Conservation (phyloP, 2,797 vertebrate genomes). For the Enoplosus armatus region DNA sequence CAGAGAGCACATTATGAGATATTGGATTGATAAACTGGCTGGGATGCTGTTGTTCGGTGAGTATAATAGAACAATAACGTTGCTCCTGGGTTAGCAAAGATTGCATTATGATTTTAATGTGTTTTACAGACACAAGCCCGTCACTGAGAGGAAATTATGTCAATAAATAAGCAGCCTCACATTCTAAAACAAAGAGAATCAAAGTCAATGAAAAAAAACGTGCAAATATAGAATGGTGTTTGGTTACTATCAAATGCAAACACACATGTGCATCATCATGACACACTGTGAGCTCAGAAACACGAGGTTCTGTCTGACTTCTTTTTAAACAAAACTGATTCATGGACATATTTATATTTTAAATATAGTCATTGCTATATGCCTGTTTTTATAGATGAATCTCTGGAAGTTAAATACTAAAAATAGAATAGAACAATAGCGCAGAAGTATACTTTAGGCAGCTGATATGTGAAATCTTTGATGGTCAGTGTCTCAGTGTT, state of each 20-base stretch:
- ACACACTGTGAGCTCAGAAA: slow-evolving; percentile 1
- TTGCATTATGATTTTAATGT: slow-evolving; percentile 85
- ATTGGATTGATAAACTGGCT: slow-evolving; percentile 84
- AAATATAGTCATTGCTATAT: not conserved
- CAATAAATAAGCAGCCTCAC: slow-evolving; percentile 80
- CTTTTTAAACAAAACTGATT: not conserved
- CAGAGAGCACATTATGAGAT: slow-evolving; percentile 84
- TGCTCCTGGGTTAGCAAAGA: slow-evolving; percentile 83
- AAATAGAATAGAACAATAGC: not conserved
- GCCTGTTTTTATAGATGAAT: not conserved
- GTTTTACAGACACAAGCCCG: slow-evolving; percentile 79
- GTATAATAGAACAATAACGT: slow-evolving; percentile 84
- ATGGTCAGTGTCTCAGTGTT: slow-evolving; percentile 11
- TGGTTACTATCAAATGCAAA: slow-evolving; percentile 51
- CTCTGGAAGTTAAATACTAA: not conserved
- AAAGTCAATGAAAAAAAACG: slow-evolving; percentile 59
- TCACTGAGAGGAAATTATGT: slow-evolving; percentile 81
- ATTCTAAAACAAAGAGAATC: slow-evolving; percentile 79
- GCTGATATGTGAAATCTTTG: not conserved
- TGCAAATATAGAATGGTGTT: slow-evolving; percentile 43
- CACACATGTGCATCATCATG: not conserved
- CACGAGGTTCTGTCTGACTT: slow-evolving; percentile 1
- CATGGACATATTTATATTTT: not conserved
- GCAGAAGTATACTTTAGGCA: not conserved
- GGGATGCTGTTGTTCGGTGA: slow-evolving; percentile 75